Evolutionary conservation across 2,888 invertebrate species (phyloP), one percentile per base, ranked within the genome.

Genomic region (Pristionchus exspectatus): DNA sequence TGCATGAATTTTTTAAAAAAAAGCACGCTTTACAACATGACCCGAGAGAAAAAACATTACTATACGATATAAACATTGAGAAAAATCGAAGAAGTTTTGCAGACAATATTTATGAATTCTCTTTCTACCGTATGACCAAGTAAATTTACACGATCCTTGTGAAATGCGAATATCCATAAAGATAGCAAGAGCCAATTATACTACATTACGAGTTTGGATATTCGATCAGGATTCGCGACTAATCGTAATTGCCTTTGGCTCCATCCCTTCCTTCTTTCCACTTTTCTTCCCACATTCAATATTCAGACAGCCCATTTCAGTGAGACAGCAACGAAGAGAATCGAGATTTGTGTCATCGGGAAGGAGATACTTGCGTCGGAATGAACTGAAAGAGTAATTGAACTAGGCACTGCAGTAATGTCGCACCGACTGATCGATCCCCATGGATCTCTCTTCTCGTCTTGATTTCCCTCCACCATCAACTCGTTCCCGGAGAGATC

Each of bases 331-430:
- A 44, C 81, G 81, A 18, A 81, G 81, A n/a, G 81, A 81, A 7
- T 81, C 81, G 50, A 50, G n/a, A 50, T 81, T 81, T 1, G 81
- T 81, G 50, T 81, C 81, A 12, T 81, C 81, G 50, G 81, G 81
- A 24, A 81, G 50, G 50, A 81, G 81, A 18, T 81, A 81, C 50
- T 81, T 81, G 50, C 81, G 81, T 50, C 81, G 81, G 81, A 81
- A 81, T 9, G 81, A 81, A 14, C 81, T 81, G 81, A 9, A 81
- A 33, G 30, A 5, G 27, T 72, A 72, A 14, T 2, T 9, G n/a
- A n/a, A 1, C 33, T 33, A 72, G 10, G 38, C 7, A 18, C 10
- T 74, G 1, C n/a, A 12, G 14, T n/a, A 0, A n/a, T 9, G 1
- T 38, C 81, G 9, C 18, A 50, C 81, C 50, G 33, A 3, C 50